Evolutionary conservation across 2,888 invertebrate species (phyloP), one percentile per base, ranked within the genome.

Genomic region (Callinectes sapidus): DNA sequence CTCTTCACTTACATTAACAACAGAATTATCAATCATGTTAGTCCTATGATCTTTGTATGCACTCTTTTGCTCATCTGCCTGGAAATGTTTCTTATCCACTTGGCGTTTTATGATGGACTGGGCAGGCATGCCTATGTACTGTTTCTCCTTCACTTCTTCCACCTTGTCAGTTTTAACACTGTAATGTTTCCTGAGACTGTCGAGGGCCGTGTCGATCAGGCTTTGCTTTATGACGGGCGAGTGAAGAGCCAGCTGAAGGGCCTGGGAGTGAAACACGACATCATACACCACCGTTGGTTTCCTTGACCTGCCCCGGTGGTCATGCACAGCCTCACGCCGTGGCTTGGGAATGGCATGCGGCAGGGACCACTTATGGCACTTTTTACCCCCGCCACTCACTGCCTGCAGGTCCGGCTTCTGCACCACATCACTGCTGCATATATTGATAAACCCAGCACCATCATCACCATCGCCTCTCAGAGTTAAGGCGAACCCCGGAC

Each of bases 201-300:
- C 91, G 86, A 91, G 10, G 42, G 93, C 93, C 48, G 91, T 91
- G 23, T 91, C 35, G 28, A 91, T 93, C 1, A 93, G 2, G 32
- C 81, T 66, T 28, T 91, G 35, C 35, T 86, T 88, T 71, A 93
- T 85, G 54, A 48, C 54, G 10, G 35, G 66, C 23, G 71, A 71
- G 32, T 54, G n/a, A 13, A 48, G 23, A 14, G 92, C 90, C 14
- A 92, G 90, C 5, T 54, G 90, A 18, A 92, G 23, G 42, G 92
- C 87, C 8, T 92, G 90, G 10, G 90, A 90, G 39, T 92, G 92
- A 42, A 90, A 92, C 35, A 92, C 92, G 2, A 92, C 92, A 87
- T 92, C 92, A 90, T 92, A 32, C 48, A 90, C 90, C n/a, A 87
- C 23, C 48, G 28, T 87, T n/a, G 28, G 86, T 10, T 32, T 42